These are phyloP conservation scores for Ceratotherium simum DNA, from an alignment of 2,113 vertebrate genomes.

Conservation along the genomic window DNA sequence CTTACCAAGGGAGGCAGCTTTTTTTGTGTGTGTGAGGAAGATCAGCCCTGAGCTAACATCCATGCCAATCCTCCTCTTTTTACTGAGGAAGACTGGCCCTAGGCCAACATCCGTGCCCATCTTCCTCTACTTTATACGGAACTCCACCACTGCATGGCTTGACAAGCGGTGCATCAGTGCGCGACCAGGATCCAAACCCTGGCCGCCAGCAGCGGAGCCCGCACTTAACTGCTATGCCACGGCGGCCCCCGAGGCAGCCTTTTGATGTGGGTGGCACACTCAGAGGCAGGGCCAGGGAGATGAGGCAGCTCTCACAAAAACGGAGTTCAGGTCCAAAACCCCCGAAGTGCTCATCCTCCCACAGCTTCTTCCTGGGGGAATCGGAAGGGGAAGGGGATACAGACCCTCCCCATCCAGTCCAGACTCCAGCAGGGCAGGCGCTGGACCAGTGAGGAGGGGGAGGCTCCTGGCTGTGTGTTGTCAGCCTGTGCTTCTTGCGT, in stretches of 20 bases:
- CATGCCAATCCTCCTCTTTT: too few species aligned
- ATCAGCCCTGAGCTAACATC: too few species aligned
- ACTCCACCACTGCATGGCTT: too few species aligned
- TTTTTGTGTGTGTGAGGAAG: too few species aligned
- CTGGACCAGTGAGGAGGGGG: background rate
- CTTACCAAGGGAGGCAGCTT: too few species aligned
- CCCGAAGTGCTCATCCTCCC: background rate
- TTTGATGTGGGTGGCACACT: background rate
- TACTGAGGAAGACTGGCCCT: too few species aligned
- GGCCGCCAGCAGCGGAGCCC: too few species aligned
- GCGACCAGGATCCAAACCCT: too few species aligned
- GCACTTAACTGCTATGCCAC: too few species aligned
- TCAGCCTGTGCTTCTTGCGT: rapidly evolving
- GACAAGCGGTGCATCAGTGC: too few species aligned
- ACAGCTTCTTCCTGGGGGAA: background rate
- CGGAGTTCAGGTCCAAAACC: background rate
- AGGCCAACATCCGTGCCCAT: too few species aligned
- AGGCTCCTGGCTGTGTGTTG: background rate
- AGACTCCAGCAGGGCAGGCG: background rate
- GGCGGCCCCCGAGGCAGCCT: background rate
- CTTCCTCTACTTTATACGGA: too few species aligned
- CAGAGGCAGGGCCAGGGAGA: background rate
- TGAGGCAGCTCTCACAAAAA: background rate
- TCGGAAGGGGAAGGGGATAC: background rate
- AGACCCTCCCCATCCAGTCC: background rate